Conservation (phyloP, 2,797 vertebrate species). For the Aphelocoma californica region DNA sequence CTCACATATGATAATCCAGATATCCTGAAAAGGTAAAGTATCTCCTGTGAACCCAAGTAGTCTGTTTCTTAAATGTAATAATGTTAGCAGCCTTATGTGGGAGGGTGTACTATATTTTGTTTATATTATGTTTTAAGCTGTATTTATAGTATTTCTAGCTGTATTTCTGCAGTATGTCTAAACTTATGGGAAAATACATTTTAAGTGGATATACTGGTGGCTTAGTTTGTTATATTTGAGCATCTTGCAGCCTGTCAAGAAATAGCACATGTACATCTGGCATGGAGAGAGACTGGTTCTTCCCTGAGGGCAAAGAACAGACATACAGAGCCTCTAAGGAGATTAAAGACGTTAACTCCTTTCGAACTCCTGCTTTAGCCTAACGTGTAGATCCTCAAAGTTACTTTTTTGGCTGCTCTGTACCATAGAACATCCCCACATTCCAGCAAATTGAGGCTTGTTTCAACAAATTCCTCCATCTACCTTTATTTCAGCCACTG, state of each 20-base stretch:
- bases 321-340: not conserved
- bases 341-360: not conserved
- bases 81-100: not conserved
- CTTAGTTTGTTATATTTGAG: not conserved
- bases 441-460: not conserved
- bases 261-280: fast-evolving
- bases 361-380: not conserved
- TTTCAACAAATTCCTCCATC: not conserved
- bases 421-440: not conserved
- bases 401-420: not conserved
- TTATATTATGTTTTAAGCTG: not conserved
- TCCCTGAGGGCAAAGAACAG: not conserved
- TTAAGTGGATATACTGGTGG: not conserved
- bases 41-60: not conserved
- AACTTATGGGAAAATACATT: not conserved
- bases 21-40: constrained; percentile 88
- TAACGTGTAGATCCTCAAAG: not conserved
- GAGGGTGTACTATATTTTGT: not conserved
- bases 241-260: not conserved
- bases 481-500: not conserved
- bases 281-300: not conserved
- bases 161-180: not conserved
- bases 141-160: not conserved
- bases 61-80: not conserved
- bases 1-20: constrained; percentile 88